Base-by-base conservation (phyloP, 1,140 invertebrate species). In the Tetranychus cinnabarinus region DNA sequence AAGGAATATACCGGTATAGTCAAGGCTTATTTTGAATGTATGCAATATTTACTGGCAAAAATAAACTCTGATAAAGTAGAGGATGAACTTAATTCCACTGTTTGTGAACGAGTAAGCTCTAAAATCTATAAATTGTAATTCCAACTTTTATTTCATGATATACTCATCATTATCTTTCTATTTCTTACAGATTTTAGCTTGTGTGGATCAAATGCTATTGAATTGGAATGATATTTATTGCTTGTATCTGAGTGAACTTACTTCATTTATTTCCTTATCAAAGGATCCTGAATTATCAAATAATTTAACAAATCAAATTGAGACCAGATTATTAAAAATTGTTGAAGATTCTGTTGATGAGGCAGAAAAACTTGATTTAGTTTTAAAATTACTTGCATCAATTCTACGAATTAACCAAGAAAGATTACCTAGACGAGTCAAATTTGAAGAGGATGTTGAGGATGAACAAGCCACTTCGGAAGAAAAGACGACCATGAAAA, bases 11-110 rank as follows among this genome's bases (percentile, higher is more conserved):
- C 73, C 34, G 77, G 79, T 0, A 73, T 84, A 34, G 72, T 79
- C 1, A 77, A 70, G 62, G 76, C 82, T 8, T 82, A 79, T 66
- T 73, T 80, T 34, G 84, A 86, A 72, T 86, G 84, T 69, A 65
- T 83, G 33, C 77, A 77, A 35, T 85, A 80, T 67, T 68, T 66
- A 8, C 31, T 70, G 3, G 68, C 65, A 45, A 15, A 39, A 1
- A 58, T 5, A 45, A 15, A 33, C 1, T 42, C 45, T 7, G 42
- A 46, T 15, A 45, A 58, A 42, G 3, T 8, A 42, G 15, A n/a
- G 5, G n/a, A n/a, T 3, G 8, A 52, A 31, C 23, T 33, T 2
- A 33, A 52, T n/a, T 52, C 31, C 2, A 23, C n/a, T 23, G 50
- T 52, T 52, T 2, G 2, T 6, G 31, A 6, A 23, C 13, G 50